These are phyloP conservation scores for Trichopoda pennipes DNA, from an alignment of 2,888 invertebrate species.

Conservation along the genomic window DNA sequence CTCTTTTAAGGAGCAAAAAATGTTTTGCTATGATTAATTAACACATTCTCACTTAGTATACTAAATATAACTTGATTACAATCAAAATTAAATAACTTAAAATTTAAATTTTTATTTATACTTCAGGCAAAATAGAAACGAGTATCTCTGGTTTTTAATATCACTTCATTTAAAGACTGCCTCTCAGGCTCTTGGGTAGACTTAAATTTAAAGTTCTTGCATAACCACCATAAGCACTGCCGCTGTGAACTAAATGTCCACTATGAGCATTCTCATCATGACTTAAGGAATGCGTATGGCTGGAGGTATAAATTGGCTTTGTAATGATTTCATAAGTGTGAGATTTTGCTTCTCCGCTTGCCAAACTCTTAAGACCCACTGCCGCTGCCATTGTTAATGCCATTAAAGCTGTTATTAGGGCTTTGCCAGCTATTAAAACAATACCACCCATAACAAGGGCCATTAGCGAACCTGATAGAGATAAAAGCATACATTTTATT, in stretches of 20 bases:
- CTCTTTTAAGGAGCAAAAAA: no score
- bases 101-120: conserved; percentile 31
- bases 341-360: conserved; percentile 86
- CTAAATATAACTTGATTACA: neutral
- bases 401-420: conserved; percentile 90
- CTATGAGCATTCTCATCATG: conserved; percentile 83
- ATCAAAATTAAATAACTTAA: conserved; percentile 43
- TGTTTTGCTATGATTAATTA: neutral
- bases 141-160: neutral
- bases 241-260: conserved; percentile 77
- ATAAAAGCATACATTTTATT: neutral
- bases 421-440: conserved; percentile 90
- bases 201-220: conserved; percentile 77
- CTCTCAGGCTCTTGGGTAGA: conserved; percentile 63
- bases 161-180: neutral
- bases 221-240: conserved; percentile 83
- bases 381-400: conserved; percentile 89
- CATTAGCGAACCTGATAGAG: conserved; percentile 84
- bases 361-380: conserved; percentile 87
- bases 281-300: conserved; percentile 83
- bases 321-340: conserved; percentile 93
- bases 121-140: neutral
- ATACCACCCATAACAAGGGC: conserved; percentile 88
- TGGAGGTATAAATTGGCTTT: conserved; percentile 88
- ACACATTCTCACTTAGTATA: no score